These are phyloP conservation scores for Ophioninae sp. DNA, from an alignment of 2,888 invertebrate species.

Conservation along the genomic window DNA sequence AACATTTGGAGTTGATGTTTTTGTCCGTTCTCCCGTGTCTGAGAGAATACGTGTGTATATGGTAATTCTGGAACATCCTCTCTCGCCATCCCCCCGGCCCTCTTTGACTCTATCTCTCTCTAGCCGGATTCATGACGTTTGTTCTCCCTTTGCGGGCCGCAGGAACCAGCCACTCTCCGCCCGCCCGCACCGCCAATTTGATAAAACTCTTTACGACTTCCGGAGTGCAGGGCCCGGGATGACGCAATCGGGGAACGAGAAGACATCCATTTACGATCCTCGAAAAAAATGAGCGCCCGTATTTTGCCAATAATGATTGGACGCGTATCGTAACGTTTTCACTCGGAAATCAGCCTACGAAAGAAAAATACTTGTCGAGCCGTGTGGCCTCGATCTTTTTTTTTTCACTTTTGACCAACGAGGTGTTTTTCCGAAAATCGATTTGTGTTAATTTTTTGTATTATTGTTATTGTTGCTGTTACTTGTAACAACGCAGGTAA, in stretches of 20 bases:
- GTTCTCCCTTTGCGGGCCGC: constrained; percentile 19
- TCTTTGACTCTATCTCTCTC: constrained; percentile 43
- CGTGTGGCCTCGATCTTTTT: too few species aligned
- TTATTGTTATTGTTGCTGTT: too few species aligned
- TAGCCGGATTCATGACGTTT: constrained; percentile 59
- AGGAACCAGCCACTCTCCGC: constrained; percentile 31
- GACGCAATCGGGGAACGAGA: constrained; percentile 56
- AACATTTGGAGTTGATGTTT: constrained; percentile 57
- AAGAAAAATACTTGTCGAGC: too few species aligned
- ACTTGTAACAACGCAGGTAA: too few species aligned
- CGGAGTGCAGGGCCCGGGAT: constrained; percentile 40
- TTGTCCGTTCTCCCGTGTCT: constrained; percentile 58
- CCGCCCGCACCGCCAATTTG: constrained; percentile 75
- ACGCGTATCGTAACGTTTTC: not conserved
- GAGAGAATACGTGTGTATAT: constrained; percentile 71
- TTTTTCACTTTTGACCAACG: too few species aligned
- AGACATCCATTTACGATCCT: constrained; percentile 62
- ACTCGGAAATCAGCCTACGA: too few species aligned
- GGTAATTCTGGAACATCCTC: constrained; percentile 75
- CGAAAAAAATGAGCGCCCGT: constrained; percentile 43
- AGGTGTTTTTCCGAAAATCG: too few species aligned
- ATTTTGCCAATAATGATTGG: not conserved
- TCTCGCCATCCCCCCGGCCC: constrained; percentile 41
- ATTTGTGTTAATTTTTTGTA: too few species aligned
- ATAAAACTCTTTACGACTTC: constrained; percentile 66